phyloP scores from a whole-genome alignment of 2,888 invertebrate species.

The Lasioglossum lativentre region DNA sequence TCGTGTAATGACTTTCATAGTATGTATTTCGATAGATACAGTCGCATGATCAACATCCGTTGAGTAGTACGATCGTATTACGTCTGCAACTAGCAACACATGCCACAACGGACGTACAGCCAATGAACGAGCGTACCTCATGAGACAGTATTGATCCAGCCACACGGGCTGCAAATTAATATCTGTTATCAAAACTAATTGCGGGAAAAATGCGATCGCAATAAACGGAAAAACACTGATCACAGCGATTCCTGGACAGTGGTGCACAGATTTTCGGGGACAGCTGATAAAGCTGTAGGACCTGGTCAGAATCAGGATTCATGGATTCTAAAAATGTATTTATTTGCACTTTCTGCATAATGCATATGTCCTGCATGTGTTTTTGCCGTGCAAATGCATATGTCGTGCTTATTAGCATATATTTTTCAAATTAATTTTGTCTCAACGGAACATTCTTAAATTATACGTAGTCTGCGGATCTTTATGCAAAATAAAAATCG shows the following conservation, averaged over 20 bases:
- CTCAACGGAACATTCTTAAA: neutral
- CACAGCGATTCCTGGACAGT: neutral
- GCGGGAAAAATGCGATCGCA: neutral
- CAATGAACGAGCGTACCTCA: constrained; percentile 18
- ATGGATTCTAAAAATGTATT: neutral
- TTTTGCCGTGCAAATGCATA: neutral
- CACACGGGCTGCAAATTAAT: constrained; percentile 14
- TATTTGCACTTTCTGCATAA: neutral
- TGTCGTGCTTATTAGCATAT: neutral
- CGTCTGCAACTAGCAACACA: constrained; percentile 8
- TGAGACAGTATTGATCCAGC: constrained; percentile 22
- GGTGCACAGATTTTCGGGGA: neutral
- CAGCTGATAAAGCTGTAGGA: neutral
- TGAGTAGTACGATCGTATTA: neutral
- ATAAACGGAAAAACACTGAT: neutral
- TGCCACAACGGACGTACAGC: constrained; percentile 14
- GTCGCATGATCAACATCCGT: constrained; percentile 11
- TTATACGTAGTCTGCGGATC: too few species aligned
- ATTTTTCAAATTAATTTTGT: neutral
- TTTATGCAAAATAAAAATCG: neutral
- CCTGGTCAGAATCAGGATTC: neutral
- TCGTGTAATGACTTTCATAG: constrained; percentile 3
- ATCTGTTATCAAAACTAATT: constrained; percentile 8
- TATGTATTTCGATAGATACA: neutral
- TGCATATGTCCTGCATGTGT: neutral